Evolutionary conservation across 92 coral and sea anemone genomes (phyloP).

Genomic region (Parazoanthus darwini): DNA sequence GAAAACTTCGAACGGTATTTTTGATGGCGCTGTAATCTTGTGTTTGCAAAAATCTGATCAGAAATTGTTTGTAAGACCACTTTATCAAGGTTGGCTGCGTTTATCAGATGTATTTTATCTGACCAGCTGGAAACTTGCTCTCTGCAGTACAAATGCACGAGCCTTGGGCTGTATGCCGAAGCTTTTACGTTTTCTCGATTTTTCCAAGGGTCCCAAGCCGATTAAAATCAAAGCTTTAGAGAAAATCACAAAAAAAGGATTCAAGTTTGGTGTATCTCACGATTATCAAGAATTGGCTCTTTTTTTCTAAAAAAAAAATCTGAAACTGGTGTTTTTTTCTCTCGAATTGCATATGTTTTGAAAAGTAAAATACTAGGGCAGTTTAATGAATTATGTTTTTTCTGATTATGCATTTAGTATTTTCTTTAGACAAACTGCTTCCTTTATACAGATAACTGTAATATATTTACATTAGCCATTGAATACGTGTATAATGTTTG

Average conservation of each 20-base stretch:
- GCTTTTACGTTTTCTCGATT: neutral
- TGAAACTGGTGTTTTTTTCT: neutral
- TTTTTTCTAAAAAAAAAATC: neutral
- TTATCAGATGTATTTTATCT: neutral
- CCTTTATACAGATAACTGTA: constrained; percentile 35
- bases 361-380: neutral
- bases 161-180: constrained; percentile 1
- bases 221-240: constrained; percentile 16
- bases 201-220: neutral
- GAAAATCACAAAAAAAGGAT: neutral
- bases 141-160: neutral
- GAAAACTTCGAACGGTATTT: neutral
- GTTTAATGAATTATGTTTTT: constrained; percentile 24
- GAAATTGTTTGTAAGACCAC: constrained; percentile 1
- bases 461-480: constrained; percentile 37
- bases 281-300: neutral
- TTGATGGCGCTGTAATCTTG: neutral
- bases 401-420: constrained; percentile 21
- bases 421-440: constrained; percentile 22
- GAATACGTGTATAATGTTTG: constrained; percentile 31
- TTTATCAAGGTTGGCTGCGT: constrained; percentile 1
- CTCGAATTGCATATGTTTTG: constrained; percentile 17
- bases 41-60: neutral
- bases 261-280: neutral
- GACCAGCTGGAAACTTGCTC: constrained; percentile 14